Evolutionary conservation across 2,888 invertebrate species (phyloP), one percentile per base, ranked within the genome.

Genomic region (Eristalis intricaria): DNA sequence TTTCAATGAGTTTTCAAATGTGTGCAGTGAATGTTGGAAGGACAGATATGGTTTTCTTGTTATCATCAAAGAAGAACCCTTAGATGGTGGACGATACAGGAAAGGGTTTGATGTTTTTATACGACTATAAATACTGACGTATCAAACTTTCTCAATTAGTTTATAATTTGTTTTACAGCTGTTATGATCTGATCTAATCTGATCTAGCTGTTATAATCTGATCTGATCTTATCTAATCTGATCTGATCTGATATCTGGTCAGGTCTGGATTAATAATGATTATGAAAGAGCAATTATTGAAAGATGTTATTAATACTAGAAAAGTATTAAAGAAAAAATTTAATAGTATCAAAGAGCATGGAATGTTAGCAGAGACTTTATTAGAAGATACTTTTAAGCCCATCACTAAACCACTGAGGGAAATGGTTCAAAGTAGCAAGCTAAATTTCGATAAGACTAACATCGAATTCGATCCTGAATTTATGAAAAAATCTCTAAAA

Each of bases 1-100:
- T 11, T 90, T 89, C 70, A 70, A 89, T 35, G 40, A 88, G 22
- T 92, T 92, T 89, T 88, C 83, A 73, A 68, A 90, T 40, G 81
- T 91, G n/a, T 92, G 92, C 75, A 19, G 68, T 1, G 38, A 88
- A 68, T 91, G 91, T 84, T 92, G 92, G 92, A 89, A 89, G 23
- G 82, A 90, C 60, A 85, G 89, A 19, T 90, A 90, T 88, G 89
- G 90, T 5, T 91, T 91, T 87, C 40, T 91, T 11, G 89, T 90
- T 0, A 90, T 91, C 32, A 89, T 88, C 69, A 90, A 90, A 86
- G 91, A 91, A 74, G 85, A 88, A 58, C 22, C 66, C 4, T 56
- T 90, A 2, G 74, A 90, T 65, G 64, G 88, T 10, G 91, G 91
- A 10, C 81, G 91, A 26, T 91, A 91, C 87, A 80, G 91, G 29